Evolutionary conservation across 2,113 vertebrate genomes (phyloP), one percentile per base, ranked within the genome.

Genomic region (Oncorhynchus tshawytscha): DNA sequence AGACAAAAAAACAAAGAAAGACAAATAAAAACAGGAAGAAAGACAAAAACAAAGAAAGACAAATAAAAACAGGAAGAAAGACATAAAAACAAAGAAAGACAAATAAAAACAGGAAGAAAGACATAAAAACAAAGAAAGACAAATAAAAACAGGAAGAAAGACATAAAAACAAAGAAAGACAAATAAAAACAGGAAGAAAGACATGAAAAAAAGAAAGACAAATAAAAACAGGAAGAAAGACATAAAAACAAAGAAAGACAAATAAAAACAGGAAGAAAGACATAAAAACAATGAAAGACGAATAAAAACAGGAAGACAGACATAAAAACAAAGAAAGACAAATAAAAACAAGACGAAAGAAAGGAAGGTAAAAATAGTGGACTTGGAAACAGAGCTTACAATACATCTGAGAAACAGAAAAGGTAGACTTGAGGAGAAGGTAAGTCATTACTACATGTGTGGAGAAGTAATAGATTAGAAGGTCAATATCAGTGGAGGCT

Each of bases 381-480:
- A 78, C 22, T 31, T 13, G 54, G 31, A 64, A 27, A 73, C 24
- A 64, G 57, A 27, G 13, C 64, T 15, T 15, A 64, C 3, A 6
- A 45, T 48, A 16, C 24, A 29, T 49, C n/a, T 27, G 8, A 73
- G 18, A 6, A 72, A 70, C 11, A 72, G 18, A 20, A 68, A 34
- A 68, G 57, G 24, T 24, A 39, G 16, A 27, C 24, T 22, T 80
- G 66, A 78, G 15, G 77, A 70, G 22, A 45, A 49, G 74, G 73
- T 74, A 71, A 8, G 27, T 51, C 31, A 31, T 27, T 27, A 77
- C 31, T 24, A 24, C 49, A 27, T 34, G 60, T 18, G 24, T 48
- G 64, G 64, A 31, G n/a, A 65, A 60, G 49, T 31, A 16, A 27
- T 13, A 57, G 22, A 8, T 25, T 48, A 29, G n/a, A 57, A 68